These are phyloP conservation scores for Talpa occidentalis DNA, from an alignment of 2,113 vertebrate species.

Conservation along the genomic window DNA sequence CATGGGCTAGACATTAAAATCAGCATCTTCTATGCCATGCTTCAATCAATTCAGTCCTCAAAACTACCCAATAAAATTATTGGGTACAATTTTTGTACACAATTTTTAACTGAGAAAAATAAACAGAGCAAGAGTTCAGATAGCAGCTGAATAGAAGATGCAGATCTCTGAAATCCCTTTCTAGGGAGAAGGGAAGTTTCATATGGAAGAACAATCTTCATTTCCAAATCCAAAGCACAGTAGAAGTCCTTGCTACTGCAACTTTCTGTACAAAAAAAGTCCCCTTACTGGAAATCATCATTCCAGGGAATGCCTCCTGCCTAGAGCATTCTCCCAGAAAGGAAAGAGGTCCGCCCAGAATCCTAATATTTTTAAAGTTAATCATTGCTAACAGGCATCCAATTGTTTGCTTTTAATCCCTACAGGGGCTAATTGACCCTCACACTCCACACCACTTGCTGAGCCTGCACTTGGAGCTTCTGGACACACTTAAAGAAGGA, in stretches of 20 bases:
- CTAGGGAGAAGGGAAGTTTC: slow-evolving; percentile 29
- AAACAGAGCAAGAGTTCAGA: background rate
- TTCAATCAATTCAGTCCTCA: background rate
- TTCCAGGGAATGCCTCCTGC: slow-evolving; percentile 37
- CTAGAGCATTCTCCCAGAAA: slow-evolving; percentile 49
- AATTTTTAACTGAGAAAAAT: slow-evolving; percentile 16
- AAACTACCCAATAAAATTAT: background rate
- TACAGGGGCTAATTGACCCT: slow-evolving; percentile 31
- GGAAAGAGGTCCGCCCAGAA: slow-evolving; percentile 1
- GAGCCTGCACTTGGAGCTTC: background rate
- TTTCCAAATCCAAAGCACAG: background rate
- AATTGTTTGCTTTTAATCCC: slow-evolving; percentile 52
- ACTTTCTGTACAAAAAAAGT: background rate
- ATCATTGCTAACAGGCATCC: slow-evolving; percentile 54
- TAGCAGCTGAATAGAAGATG: background rate
- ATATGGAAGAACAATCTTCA: background rate
- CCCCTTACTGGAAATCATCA: slow-evolving; percentile 9
- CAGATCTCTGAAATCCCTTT: background rate
- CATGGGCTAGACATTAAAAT: background rate
- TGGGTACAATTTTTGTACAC: no score
- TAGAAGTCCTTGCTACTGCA: background rate
- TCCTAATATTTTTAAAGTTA: slow-evolving; percentile 67
- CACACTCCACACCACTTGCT: background rate
- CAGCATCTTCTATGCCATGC: background rate
- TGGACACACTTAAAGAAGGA: slow-evolving; percentile 30